Evolutionary conservation across 2,113 vertebrate genomes (phyloP), one percentile per base, ranked within the genome.

Genomic region (Gambusia holbrooki): DNA sequence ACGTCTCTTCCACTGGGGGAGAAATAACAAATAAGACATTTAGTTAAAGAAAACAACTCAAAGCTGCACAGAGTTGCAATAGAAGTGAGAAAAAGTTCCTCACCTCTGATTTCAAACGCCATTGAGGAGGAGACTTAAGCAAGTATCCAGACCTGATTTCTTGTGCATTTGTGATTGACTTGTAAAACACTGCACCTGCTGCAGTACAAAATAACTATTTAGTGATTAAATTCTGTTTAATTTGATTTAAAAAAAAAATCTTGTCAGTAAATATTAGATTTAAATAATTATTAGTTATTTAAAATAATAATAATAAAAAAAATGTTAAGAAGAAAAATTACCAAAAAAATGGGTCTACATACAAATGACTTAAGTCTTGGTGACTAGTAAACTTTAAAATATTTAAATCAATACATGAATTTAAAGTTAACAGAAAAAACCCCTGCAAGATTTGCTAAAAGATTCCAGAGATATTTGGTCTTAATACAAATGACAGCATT

Each of bases 101-200:
- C 32, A 94, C 94, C 92, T 90, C 77, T 60, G 63, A 5, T 17
- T 35, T 84, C 13, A 90, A n/a, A 5, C 0, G 11, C 4, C 28
- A 84, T 0, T 5, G 4, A 0, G 93, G 92, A 51, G 94, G 94
- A 74, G 94, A 95, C 85, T 95, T 95, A 58, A 35, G 63, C 37
- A 94, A 78, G 33, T 87, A 93, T 80, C 94, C 94, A 32, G 75
- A 0, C 78, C 85, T 86, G 22, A 93, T 17, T 78, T 91, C 84
- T 5, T 4, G 61, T 1, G 70, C 72, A 0, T 0, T 12, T 13
- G 1, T 42, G 4, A 33, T 25, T 33, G n/a, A 33, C 60, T 0
- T 83, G 83, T 93, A 92, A 65, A 93, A 92, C 5, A 66, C 64
- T 0, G 86, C 2, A 15, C 0, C 77, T 29, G 22, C 22, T 4